These are phyloP conservation scores for Temnothorax curvispinosus DNA, from an alignment of 1,140 invertebrate genomes.

Conservation along the genomic window DNA sequence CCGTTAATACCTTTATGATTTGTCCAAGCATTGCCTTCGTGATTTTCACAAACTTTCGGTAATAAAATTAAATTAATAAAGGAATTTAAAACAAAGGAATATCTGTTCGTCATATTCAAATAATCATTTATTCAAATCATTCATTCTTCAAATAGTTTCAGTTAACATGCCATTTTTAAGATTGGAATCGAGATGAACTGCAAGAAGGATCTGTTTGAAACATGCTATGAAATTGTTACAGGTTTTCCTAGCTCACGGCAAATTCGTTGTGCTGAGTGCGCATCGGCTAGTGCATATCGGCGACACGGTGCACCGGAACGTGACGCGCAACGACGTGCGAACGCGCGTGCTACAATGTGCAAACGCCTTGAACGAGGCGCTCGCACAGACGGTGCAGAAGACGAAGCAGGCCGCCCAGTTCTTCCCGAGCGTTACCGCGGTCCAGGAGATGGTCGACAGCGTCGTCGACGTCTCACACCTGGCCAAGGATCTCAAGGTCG, in stretches of 20 bases:
- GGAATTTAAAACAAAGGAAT: background rate
- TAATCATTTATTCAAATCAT: background rate
- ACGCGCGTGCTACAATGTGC: conserved; percentile 92
- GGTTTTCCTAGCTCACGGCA: conserved; percentile 96
- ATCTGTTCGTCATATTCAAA: background rate
- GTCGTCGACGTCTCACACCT: conserved; percentile 93
- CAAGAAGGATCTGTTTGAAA: background rate
- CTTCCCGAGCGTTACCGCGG: conserved; percentile 95
- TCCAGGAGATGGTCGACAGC: conserved; percentile 97
- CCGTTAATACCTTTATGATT: background rate
- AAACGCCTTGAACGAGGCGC: conserved; percentile 93
- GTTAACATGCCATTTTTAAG: too few relatives aligned
- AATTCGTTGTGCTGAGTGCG: conserved; percentile 96
- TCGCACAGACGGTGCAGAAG: conserved; percentile 93
- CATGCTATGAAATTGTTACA: conserved; percentile 54
- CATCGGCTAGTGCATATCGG: conserved; percentile 97
- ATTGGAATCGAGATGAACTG: background rate
- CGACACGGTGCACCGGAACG: conserved; percentile 94
- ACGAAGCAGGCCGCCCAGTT: conserved; percentile 96
- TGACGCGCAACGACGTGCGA: conserved; percentile 90
- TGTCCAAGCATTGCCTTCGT: background rate
- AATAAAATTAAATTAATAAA: background rate
- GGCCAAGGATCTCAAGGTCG: conserved; percentile 89
- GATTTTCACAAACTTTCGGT: background rate
- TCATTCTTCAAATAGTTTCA: background rate